phyloP scores from a whole-genome alignment of 2,888 invertebrate genomes.

The Dusona sp. region DNA sequence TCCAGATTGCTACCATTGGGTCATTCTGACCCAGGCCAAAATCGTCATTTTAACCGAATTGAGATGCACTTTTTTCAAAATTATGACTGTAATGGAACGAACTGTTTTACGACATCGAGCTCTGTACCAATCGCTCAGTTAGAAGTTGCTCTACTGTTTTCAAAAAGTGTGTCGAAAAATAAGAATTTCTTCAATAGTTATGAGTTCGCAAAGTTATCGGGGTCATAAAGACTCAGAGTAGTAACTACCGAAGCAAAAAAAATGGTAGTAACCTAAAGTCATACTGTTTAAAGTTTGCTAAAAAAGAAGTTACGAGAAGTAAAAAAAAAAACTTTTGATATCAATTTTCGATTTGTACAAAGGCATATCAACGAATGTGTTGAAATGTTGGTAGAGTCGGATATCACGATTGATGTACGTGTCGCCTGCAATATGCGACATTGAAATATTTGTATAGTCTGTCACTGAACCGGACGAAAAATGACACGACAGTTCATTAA shows the following conservation, averaged over 20 bases:
- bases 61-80: too few relatives aligned
- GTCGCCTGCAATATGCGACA: background rate
- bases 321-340: background rate
- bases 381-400: background rate
- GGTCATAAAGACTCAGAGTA: too few relatives aligned
- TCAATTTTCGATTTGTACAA: background rate
- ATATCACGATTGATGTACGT: background rate
- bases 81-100: too few relatives aligned
- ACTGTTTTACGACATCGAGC: too few relatives aligned
- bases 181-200: too few relatives aligned
- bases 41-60: too few relatives aligned
- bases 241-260: background rate
- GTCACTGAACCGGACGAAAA: conserved; percentile 3
- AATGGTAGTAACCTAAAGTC: background rate
- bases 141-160: too few relatives aligned
- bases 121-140: too few relatives aligned
- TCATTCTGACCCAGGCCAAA: too few relatives aligned
- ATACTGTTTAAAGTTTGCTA: background rate
- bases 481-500: conserved; percentile 49
- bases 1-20: too few relatives aligned
- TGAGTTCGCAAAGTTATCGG: too few relatives aligned
- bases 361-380: background rate
- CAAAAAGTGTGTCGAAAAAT: too few relatives aligned
- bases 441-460: conserved; percentile 1
- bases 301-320: background rate